Evolutionary conservation across 2,888 invertebrate genomes (phyloP).

Genomic region (Chromoteleia sp.): DNA sequence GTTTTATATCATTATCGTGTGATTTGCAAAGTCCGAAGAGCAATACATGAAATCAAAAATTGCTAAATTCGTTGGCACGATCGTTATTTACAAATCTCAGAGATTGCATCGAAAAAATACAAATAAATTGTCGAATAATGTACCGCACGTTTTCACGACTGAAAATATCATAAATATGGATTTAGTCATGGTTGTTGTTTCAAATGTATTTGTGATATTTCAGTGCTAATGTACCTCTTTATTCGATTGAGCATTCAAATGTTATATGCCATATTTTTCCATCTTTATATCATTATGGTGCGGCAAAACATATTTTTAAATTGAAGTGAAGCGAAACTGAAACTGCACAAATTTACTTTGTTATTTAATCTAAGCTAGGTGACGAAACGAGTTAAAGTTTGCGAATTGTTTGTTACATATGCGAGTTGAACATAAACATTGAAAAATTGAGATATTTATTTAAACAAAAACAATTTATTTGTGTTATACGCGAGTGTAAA

Average conservation of each 20-base stretch:
- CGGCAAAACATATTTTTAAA: slow-evolving; percentile 21
- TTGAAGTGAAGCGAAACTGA: slow-evolving; percentile 5
- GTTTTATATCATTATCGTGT: slow-evolving; percentile 45
- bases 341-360: slow-evolving; percentile 44
- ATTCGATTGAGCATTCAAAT: slow-evolving; percentile 19
- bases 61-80: neutral
- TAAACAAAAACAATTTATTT: slow-evolving; percentile 30
- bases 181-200: slow-evolving; percentile 16
- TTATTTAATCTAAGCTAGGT: slow-evolving; percentile 44
- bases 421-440: slow-evolving; percentile 33
- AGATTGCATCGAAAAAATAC: slow-evolving; percentile 17
- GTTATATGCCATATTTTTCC: slow-evolving; percentile 41
- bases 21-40: slow-evolving; percentile 34
- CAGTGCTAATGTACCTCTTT: slow-evolving; percentile 17
- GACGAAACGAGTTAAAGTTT: slow-evolving; percentile 33
- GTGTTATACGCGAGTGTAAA: slow-evolving; percentile 41
- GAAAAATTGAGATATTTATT: slow-evolving; percentile 25
- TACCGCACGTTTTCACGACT: neutral
- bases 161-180: slow-evolving; percentile 30
- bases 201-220: slow-evolving; percentile 41
- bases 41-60: slow-evolving; percentile 19
- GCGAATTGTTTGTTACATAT: slow-evolving; percentile 40
- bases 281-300: slow-evolving; percentile 32
- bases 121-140: slow-evolving; percentile 19
- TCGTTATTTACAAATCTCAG: neutral